These are phyloP conservation scores for Drosophila longiperda DNA, from an alignment of 2,888 invertebrate species.

Conservation along the genomic window DNA sequence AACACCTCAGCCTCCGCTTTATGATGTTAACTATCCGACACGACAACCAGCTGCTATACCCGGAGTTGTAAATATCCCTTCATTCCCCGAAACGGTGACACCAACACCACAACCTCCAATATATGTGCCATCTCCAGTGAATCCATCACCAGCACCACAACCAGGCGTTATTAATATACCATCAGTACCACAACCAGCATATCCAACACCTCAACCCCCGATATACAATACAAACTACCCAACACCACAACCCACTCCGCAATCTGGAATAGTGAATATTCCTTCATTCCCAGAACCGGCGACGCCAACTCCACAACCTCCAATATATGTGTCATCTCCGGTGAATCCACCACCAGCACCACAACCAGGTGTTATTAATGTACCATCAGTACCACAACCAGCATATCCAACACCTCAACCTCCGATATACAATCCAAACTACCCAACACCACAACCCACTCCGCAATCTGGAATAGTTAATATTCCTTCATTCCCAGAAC, in stretches of 20 bases:
- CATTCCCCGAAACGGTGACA: slow-evolving; percentile 16
- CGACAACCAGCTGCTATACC: slow-evolving; percentile 9
- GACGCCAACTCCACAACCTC: slow-evolving; percentile 8
- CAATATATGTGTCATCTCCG: slow-evolving; percentile 16
- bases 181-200: slow-evolving; percentile 33
- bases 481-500: slow-evolving; percentile 23
- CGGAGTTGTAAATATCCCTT: slow-evolving; percentile 44
- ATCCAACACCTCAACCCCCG: slow-evolving; percentile 32
- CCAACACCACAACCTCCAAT: slow-evolving; percentile 24
- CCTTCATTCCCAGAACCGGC: slow-evolving; percentile 47
- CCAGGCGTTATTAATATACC: slow-evolving; percentile 43
- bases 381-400: slow-evolving; percentile 43
- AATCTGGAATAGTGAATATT: slow-evolving; percentile 51
- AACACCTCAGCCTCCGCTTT: slow-evolving; percentile 2
- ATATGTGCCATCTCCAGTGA: slow-evolving; percentile 12
- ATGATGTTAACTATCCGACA: slow-evolving; percentile 53
- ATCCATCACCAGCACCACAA: slow-evolving; percentile 10
- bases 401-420: slow-evolving; percentile 24
- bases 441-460: slow-evolving; percentile 25
- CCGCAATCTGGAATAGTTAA: slow-evolving; percentile 39
- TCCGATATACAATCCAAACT: too few species aligned
- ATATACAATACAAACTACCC: slow-evolving; percentile 31
- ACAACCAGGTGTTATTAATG: slow-evolving; percentile 32
- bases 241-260: slow-evolving; percentile 4
- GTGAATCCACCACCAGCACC: slow-evolving; percentile 6